Conservation (phyloP, 2,797 vertebrate species). For the Jordanella pulchra region DNA sequence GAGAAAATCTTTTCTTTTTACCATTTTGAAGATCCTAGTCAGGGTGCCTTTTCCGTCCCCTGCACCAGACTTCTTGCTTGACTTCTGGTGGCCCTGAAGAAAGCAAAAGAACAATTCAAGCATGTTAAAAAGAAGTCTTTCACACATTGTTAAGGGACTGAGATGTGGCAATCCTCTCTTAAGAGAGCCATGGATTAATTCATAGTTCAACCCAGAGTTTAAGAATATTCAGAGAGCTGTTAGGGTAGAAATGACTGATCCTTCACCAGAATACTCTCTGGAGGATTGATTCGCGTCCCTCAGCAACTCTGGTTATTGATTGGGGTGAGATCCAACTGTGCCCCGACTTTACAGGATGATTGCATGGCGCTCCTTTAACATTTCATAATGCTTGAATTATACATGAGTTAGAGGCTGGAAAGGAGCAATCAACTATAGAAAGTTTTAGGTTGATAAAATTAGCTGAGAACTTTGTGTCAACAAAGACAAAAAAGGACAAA, state of each 20-base stretch:
- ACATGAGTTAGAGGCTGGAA: conserved; percentile 13
- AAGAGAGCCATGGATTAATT: conserved; percentile 12
- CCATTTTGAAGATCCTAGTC: conserved; percentile 98
- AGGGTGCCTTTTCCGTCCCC: conserved; percentile 92
- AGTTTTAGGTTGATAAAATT: neutral
- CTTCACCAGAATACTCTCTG: neutral
- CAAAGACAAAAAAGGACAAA: neutral
- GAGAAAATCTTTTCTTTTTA: conserved; percentile 67
- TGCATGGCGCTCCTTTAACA: neutral
- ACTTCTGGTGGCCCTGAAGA: conserved; percentile 90
- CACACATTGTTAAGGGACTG: neutral
- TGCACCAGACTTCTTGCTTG: conserved; percentile 87
- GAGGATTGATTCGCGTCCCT: neutral
- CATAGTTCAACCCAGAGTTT: conserved; percentile 5
- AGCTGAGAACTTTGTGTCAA: neutral
- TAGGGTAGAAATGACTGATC: neutral
- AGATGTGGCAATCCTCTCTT: conserved; percentile 17
- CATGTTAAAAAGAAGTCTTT: conserved; percentile 1
- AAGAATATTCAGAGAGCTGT: neutral
- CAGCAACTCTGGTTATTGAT: neutral
- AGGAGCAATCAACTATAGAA: neutral
- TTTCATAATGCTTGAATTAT: conserved; percentile 28
- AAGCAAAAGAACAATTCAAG: conserved; percentile 23
- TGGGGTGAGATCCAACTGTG: neutral
- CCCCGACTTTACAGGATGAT: conserved; percentile 2